Conservation (phyloP, 1,140 invertebrate genomes). For the Helicoverpa zea region DNA sequence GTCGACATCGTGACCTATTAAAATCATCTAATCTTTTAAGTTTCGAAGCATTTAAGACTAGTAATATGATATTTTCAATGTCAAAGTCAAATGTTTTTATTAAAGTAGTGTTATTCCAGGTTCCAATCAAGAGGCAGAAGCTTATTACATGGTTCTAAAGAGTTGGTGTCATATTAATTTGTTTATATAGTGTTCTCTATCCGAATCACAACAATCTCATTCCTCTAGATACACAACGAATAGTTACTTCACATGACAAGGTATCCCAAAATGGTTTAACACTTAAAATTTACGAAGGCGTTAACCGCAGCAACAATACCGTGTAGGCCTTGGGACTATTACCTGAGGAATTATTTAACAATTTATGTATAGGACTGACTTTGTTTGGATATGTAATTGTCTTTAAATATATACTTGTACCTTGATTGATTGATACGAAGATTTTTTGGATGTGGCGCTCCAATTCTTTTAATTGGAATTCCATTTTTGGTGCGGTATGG, state of each 20-base stretch:
- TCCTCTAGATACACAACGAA: neutral
- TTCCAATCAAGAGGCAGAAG: no score
- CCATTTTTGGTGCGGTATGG: slow-evolving; percentile 7
- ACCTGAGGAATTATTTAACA: neutral
- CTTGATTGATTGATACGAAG: slow-evolving; percentile 20
- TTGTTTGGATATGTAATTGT: slow-evolving; percentile 18
- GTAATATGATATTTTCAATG: no score
- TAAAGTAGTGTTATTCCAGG: no score
- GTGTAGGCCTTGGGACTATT: slow-evolving; percentile 30
- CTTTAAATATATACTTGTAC: neutral
- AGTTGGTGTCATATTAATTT: no score
- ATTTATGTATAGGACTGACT: neutral
- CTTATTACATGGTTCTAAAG: no score
- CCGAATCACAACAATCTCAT: neutral
- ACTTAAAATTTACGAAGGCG: slow-evolving; percentile 13
- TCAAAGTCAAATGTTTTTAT: no score
- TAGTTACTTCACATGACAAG: neutral
- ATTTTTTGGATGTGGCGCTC: slow-evolving; percentile 3
- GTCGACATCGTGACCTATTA: neutral
- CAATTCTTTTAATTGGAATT: slow-evolving; percentile 10
- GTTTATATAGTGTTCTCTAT: neutral
- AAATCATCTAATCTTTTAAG: no score
- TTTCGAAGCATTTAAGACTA: no score
- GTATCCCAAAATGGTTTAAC: slow-evolving; percentile 11
- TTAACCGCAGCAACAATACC: neutral